Evolutionary conservation across 2,888 invertebrate species (phyloP).

Genomic region (Pyrochroa serraticornis): DNA sequence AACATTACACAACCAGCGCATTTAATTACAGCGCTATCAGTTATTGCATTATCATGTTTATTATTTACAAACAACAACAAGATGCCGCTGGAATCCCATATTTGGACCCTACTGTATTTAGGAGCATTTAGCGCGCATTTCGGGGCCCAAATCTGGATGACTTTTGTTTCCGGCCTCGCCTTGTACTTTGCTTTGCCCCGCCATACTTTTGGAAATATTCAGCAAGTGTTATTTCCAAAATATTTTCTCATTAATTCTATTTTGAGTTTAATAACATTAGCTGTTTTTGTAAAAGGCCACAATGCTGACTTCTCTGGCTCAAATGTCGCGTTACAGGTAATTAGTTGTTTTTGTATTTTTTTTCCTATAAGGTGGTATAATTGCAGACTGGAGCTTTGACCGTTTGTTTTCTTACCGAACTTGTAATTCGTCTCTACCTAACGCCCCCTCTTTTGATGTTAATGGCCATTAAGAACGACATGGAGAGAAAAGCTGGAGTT

Average conservation of each 20-base stretch:
- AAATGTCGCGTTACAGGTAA: conserved; percentile 63
- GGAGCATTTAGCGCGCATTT: conserved; percentile 81
- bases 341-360: conserved; percentile 12
- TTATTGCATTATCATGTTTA: conserved; percentile 62
- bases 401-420: conserved; percentile 73
- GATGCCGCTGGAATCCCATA: conserved; percentile 50
- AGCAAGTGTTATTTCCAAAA: conserved; percentile 84
- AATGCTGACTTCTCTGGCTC: conserved; percentile 57
- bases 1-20: conserved; percentile 81
- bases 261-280: conserved; percentile 74
- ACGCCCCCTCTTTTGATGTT: conserved; percentile 76
- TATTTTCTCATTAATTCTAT: conserved; percentile 82
- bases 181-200: conserved; percentile 85
- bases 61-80: conserved; percentile 54
- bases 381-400: conserved; percentile 70
- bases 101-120: conserved; percentile 73
- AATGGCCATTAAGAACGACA: conserved; percentile 75
- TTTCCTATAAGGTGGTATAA: conserved; percentile 46
- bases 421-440: conserved; percentile 76
- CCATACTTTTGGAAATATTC: conserved; percentile 86
- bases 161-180: conserved; percentile 85
- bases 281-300: conserved; percentile 73
- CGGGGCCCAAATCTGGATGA: conserved; percentile 93
- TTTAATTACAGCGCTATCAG: conserved; percentile 70
- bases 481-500: conserved; percentile 77